These are phyloP conservation scores for Sternarchorhynchus goeldii DNA, from an alignment of 2,797 vertebrate genomes.

Conservation along the genomic window DNA sequence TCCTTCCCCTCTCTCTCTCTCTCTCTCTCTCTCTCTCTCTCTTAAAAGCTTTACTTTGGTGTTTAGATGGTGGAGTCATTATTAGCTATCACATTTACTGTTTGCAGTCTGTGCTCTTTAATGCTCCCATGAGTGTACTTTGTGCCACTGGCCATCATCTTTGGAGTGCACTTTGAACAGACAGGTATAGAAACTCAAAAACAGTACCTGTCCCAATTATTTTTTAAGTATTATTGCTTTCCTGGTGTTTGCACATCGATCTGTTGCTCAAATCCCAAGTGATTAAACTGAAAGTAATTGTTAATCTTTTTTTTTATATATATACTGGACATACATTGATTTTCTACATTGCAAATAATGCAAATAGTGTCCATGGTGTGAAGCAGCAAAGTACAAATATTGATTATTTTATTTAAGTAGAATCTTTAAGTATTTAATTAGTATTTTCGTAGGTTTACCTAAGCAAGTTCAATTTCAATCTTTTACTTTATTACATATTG, in stretches of 20 bases:
- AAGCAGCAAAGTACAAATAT: too few relatives aligned
- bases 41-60: slow-evolving; percentile 1
- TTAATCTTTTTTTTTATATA: neutral
- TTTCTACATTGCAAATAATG: too few relatives aligned
- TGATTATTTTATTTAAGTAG: too few relatives aligned
- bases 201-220: slow-evolving; percentile 3
- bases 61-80: slow-evolving; percentile 2
- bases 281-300: neutral
- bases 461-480: too few relatives aligned
- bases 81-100: slow-evolving; percentile 1
- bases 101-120: neutral
- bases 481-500: too few relatives aligned
- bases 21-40: neutral
- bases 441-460: too few relatives aligned
- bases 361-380: too few relatives aligned
- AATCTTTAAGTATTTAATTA: too few relatives aligned
- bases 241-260: neutral
- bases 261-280: neutral
- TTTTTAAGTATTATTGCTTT: neutral
- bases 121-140: slow-evolving; percentile 16
- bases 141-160: neutral
- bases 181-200: neutral
- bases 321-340: too few relatives aligned
- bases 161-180: neutral
- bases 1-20: neutral